Conservation (phyloP, 2,888 invertebrate species). For the Rhyacophila evoluta region DNA sequence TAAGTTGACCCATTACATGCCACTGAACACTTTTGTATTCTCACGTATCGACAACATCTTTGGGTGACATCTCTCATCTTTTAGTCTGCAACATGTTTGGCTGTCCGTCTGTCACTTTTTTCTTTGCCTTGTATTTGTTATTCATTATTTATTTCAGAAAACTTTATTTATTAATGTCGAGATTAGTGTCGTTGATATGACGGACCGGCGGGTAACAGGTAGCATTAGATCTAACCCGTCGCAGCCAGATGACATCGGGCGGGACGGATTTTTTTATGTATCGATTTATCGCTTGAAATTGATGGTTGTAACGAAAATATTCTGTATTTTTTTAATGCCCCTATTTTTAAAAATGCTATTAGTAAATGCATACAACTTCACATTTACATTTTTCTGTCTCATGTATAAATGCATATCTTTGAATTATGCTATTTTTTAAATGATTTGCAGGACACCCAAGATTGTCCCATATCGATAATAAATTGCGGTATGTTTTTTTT, state of each 20-base stretch:
- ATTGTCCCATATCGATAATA: too few species aligned
- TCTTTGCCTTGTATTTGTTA: background rate
- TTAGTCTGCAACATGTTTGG: background rate
- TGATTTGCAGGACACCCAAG: too few species aligned
- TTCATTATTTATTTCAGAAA: background rate
- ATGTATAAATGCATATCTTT: too few species aligned
- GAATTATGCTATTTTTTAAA: too few species aligned
- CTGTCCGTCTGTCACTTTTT: background rate
- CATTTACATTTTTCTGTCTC: too few species aligned
- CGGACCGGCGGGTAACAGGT: slow-evolving; percentile 5
- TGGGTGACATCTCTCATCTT: background rate
- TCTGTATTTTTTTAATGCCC: too few species aligned
- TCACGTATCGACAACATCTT: background rate
- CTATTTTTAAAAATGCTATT: too few species aligned
- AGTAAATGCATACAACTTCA: too few species aligned
- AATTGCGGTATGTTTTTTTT: too few species aligned
- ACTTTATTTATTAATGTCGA: slow-evolving; percentile 21
- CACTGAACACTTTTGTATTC: background rate
- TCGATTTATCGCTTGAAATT: background rate
- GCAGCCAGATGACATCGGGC: background rate
- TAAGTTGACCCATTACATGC: background rate
- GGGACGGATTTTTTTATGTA: background rate
- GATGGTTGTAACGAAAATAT: background rate
- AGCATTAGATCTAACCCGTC: background rate
- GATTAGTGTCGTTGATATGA: background rate